These are phyloP conservation scores for Passerina amoena DNA, from an alignment of 2,113 vertebrate species.

Conservation along the genomic window DNA sequence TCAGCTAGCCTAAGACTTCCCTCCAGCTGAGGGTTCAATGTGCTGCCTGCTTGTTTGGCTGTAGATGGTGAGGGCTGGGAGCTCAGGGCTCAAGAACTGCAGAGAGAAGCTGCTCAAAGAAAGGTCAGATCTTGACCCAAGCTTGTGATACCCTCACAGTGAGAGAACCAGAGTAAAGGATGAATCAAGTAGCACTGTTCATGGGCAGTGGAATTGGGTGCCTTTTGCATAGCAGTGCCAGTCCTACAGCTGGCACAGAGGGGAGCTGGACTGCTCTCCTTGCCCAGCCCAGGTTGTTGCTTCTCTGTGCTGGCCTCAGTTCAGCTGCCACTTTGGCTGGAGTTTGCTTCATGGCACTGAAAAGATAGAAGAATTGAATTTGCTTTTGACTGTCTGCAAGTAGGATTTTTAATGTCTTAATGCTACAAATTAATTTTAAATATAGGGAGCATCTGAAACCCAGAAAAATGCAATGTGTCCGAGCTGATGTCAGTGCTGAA, in stretches of 20 bases:
- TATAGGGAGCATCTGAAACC: background rate
- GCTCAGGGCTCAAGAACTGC: background rate
- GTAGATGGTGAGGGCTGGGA: background rate
- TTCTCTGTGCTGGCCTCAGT: background rate
- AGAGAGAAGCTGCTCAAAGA: background rate
- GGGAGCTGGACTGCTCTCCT: background rate
- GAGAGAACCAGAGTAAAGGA: background rate
- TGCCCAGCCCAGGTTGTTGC: background rate
- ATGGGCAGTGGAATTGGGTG: background rate
- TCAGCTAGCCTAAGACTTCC: background rate
- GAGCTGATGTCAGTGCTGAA: background rate
- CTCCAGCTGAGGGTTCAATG: background rate
- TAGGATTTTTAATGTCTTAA: background rate
- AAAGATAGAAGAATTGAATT: background rate
- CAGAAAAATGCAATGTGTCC: accelerated
- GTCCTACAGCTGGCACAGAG: background rate
- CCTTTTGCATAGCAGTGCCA: background rate
- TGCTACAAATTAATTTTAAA: background rate
- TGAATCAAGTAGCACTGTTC: background rate
- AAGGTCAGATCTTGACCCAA: background rate
- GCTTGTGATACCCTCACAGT: background rate
- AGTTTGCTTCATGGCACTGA: background rate
- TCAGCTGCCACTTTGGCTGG: background rate
- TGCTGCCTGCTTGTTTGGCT: background rate
- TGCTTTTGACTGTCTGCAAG: background rate